These are phyloP conservation scores for Solenopsis invicta DNA, from an alignment of 1,140 invertebrate species.

Conservation along the genomic window DNA sequence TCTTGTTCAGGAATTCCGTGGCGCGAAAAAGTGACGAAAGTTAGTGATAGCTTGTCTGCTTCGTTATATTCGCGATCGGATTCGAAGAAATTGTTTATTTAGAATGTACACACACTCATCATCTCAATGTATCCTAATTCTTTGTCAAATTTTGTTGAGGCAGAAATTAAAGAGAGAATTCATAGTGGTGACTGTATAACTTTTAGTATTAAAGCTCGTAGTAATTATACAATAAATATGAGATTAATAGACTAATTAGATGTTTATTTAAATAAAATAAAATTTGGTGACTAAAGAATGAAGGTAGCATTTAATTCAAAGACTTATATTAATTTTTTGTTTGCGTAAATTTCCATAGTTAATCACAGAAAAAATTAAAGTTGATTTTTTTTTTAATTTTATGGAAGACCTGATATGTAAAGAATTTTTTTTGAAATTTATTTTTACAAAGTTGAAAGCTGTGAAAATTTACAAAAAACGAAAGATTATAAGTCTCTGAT, in stretches of 20 bases:
- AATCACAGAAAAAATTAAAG: too few relatives aligned
- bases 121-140: not conserved
- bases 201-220: not conserved
- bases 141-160: not conserved
- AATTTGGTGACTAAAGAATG: not conserved
- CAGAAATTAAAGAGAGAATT: not conserved
- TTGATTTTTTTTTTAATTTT: too few relatives aligned
- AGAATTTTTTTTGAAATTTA: too few relatives aligned
- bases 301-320: not conserved
- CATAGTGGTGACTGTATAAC: not conserved
- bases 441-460: too few relatives aligned
- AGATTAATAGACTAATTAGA: not conserved
- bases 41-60: not conserved
- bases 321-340: not conserved
- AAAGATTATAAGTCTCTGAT: too few relatives aligned
- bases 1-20: constrained; percentile 10
- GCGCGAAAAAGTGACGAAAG: constrained; percentile 50
- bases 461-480: too few relatives aligned
- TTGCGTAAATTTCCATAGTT: not conserved
- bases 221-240: not conserved
- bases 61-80: not conserved
- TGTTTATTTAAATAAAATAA: not conserved
- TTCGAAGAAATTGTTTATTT: constrained; percentile 29
- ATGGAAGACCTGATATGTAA: too few relatives aligned
- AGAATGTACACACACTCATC: not conserved